Conservation (phyloP, 1,140 invertebrate genomes). For the Ericerus pela region DNA sequence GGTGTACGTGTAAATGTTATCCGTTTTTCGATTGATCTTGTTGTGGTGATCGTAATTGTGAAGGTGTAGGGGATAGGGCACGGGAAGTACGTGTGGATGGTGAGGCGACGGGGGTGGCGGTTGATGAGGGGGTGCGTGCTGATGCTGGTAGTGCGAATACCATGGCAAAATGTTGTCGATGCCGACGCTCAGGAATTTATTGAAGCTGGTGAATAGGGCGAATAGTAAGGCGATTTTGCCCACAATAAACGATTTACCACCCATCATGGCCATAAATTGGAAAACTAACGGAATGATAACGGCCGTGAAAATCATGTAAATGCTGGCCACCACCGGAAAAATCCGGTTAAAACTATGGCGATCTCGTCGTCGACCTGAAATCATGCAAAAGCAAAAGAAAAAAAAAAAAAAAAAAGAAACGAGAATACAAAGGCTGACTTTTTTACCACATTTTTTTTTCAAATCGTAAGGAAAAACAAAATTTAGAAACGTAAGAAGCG, state of each 20-base stretch:
- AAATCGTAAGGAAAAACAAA: too few relatives aligned
- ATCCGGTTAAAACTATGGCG: conserved; percentile 23
- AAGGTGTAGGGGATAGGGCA: not conserved
- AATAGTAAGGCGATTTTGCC: conserved; percentile 24
- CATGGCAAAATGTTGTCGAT: too few relatives aligned
- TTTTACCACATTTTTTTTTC: too few relatives aligned
- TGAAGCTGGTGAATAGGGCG: not conserved
- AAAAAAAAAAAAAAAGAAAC: too few relatives aligned
- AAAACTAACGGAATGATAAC: conserved; percentile 27
- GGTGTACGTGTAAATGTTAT: too few relatives aligned
- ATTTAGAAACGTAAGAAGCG: too few relatives aligned
- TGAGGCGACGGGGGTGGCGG: not conserved
- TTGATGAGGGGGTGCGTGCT: not conserved
- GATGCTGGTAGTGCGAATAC: not conserved
- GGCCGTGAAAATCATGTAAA: conserved; percentile 24
- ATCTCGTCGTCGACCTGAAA: conserved; percentile 17
- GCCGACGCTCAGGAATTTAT: not conserved
- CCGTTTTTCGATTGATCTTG: not conserved
- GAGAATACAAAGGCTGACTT: too few relatives aligned
- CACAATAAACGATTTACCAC: conserved; percentile 26
- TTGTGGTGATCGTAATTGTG: not conserved
- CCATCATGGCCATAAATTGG: conserved; percentile 28
- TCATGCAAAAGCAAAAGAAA: too few relatives aligned
- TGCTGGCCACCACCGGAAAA: conserved; percentile 26
- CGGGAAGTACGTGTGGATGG: not conserved